Conservation (phyloP, 2,797 vertebrate genomes). For the Anomalospiza imberbis region DNA sequence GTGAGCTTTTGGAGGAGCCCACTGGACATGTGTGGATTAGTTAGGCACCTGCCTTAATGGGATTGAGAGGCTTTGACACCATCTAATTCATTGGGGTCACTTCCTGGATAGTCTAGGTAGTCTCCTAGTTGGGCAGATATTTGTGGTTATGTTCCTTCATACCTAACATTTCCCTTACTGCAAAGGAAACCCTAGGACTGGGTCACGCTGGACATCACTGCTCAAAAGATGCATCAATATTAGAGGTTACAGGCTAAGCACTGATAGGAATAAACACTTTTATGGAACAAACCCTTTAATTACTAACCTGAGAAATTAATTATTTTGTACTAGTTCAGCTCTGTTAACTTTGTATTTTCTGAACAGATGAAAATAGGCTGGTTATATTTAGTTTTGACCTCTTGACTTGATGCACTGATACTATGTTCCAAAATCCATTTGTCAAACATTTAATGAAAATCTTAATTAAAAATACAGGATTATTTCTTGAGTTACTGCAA, state of each 20-base stretch:
- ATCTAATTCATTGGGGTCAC: background rate
- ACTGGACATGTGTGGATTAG: background rate
- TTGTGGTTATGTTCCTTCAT: background rate
- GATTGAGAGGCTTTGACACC: background rate
- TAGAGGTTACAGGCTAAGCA: background rate
- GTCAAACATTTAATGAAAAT: background rate
- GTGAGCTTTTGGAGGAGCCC: background rate
- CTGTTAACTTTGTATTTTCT: background rate
- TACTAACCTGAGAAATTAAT: background rate
- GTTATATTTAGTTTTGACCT: background rate
- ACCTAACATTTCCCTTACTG: background rate
- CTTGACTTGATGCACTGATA: background rate
- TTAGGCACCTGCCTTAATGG: background rate
- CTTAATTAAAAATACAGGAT: background rate
- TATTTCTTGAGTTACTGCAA: background rate
- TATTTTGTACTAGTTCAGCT: background rate
- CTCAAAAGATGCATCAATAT: background rate
- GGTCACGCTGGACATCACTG: background rate
- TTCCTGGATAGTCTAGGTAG: background rate
- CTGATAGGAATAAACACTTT: background rate
- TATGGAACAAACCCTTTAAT: background rate
- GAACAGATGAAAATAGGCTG: background rate
- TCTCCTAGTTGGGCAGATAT: background rate
- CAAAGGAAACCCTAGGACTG: background rate
- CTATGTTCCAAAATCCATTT: background rate